Base-by-base conservation (phyloP, 2,888 invertebrate genomes). In the Euclidia mi region DNA sequence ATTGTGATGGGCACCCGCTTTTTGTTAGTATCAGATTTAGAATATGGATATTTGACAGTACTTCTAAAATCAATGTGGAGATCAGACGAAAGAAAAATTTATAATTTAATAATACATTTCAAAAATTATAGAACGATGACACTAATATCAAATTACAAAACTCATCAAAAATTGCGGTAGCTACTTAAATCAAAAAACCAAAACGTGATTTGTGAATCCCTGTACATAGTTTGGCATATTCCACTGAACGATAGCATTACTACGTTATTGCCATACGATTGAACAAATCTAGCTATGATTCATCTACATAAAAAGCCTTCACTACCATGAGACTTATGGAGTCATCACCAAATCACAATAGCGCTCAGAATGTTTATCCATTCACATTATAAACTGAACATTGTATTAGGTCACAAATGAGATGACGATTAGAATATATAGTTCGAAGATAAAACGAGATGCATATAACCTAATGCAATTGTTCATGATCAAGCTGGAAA, bases 401-500 rank as follows among this genome's bases (percentile, higher is more conserved):
- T 55, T 56, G 32, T 56, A 45, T 59, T 48, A 53, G 37, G 37
- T 51, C 44, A 37, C 45, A 34, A 41, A 68, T 72, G 68, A 60
- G 25, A 57, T 66, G 60, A 69, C 68, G 56, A 66, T 70, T 41
- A 72, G 51, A 64, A 65, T 65, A 71, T 11, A 31, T 41, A 43
- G 42, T 29, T 47, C 65, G 64, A 70, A 56, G 48, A 61, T 50
- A 64, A 74, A 67, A 76, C 51, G 20, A 73, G 55, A 79, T 82
- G 76, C 78, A 71, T 55, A 63, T 69, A 79, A 69, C 78, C 75
- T 76, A 78, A 77, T 76, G 80, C 66, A 81, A 75, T 70, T 76
- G 73, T 72, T 74, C 68, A 76, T 61, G 71, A 83, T 66, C 70
- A 90, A 88, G 88, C 88, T 84, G 82, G 84, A 88, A 87, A 79